Evolutionary conservation across 2,888 invertebrate genomes (phyloP), one percentile per base, ranked within the genome.

Genomic region (Acleris laterana): DNA sequence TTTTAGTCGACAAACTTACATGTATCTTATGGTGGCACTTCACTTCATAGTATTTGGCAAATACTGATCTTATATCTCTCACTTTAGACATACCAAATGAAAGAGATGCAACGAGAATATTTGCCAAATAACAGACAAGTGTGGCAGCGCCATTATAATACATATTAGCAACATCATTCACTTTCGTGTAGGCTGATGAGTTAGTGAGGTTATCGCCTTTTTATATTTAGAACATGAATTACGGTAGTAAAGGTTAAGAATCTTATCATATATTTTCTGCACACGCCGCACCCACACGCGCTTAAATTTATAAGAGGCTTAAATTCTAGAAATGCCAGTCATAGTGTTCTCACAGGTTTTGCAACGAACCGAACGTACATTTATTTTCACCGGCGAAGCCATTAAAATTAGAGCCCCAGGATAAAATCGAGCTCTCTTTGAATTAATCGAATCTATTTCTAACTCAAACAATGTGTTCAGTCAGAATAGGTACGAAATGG

Each of bases 361-460:
- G 25, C 42, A 25, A 60, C 55, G 51, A 48, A 62, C 57, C 51
- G 61, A 57, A 51, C 44, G 56, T 56, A 56, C 44, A 65, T 62
- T 62, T 57, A 66, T 66, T 57, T 61, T 57, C 51, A 61, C 32
- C 38, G 48, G 56, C 22, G 51, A 52, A 57, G 25, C 57, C 62
- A 66, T 66, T 62, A 62, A 61, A 66, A 57, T 57, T 22, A 19
- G 44, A 57, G 66, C 62, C 62, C 38, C 46, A 51, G 61, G 51
- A 61, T 66, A 66, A 66, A 61, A 66, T 66, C 32, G 51, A 61
- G 51, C 55, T 56, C 46, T 22, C 61, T 50, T 50, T 46, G 65
- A 66, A 66, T 66, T 61, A 66, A 61, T 66, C 61, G 61, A 66
- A 57, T 66, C 61, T 57, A 66, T 62, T 62, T 57, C 62, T 51